Evolutionary conservation across 30 jellyfish, hydroid and myxozoan species (phyloP).

Genomic region (Cassiopea xamachana): DNA sequence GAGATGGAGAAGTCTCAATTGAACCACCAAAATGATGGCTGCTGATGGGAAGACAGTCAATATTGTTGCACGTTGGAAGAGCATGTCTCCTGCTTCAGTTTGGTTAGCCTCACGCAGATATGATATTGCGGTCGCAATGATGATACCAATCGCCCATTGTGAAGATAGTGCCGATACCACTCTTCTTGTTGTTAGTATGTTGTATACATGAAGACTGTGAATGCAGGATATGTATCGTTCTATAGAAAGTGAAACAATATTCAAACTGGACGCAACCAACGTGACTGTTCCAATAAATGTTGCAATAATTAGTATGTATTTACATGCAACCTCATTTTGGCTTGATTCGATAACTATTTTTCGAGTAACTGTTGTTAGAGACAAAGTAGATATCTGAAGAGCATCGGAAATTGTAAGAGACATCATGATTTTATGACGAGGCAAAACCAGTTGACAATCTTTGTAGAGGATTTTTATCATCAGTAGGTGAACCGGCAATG

Average conservation of each 20-base stretch:
- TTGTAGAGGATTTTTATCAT: not conserved
- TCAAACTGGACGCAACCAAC: not conserved
- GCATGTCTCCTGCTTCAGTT: not conserved
- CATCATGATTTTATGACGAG: not conserved
- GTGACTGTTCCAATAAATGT: not conserved
- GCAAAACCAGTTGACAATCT: not conserved
- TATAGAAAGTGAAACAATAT: not conserved
- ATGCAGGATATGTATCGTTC: conserved; percentile 14
- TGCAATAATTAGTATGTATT: not conserved
- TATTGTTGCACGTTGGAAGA: not conserved
- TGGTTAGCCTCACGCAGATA: not conserved
- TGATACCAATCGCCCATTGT: not conserved
- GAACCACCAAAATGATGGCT: not conserved
- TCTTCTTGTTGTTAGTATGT: not conserved
- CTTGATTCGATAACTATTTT: not conserved
- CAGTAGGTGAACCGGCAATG: not conserved
- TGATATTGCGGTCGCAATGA: not conserved
- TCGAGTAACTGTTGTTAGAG: not conserved
- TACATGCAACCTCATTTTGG: not conserved
- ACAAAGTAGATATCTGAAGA: not conserved
- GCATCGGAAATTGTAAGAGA: not conserved
- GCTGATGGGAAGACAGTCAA: not conserved
- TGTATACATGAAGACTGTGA: not conserved
- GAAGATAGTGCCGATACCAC: not conserved
- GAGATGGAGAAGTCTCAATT: not conserved